These are phyloP conservation scores for Patella vulgata DNA, from an alignment of 1,140 invertebrate genomes.

Conservation along the genomic window DNA sequence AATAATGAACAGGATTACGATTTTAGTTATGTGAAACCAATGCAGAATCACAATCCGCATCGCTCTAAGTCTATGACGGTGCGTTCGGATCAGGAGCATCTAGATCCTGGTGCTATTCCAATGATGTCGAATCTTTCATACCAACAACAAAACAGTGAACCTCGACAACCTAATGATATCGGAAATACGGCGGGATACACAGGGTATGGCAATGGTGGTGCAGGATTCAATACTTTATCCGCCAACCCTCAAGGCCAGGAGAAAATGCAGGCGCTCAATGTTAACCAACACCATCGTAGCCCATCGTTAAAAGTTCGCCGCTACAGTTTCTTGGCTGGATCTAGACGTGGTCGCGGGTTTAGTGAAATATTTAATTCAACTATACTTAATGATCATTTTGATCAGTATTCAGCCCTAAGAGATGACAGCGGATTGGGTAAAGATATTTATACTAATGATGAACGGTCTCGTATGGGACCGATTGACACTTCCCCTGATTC, in stretches of 20 bases:
- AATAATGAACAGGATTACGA: constrained; percentile 55
- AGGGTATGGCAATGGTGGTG: background rate
- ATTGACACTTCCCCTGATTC: constrained; percentile 66
- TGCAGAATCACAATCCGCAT: constrained; percentile 57
- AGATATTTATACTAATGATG: constrained; percentile 40
- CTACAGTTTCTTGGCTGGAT: constrained; percentile 65
- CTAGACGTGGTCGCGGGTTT: constrained; percentile 53
- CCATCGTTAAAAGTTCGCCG: constrained; percentile 56
- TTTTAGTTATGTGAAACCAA: constrained; percentile 62
- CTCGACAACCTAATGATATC: constrained; percentile 16
- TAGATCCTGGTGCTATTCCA: constrained; percentile 15
- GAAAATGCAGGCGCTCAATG: constrained; percentile 14
- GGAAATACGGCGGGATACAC: constrained; percentile 1
- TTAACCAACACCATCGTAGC: constrained; percentile 45
- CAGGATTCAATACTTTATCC: too few species aligned
- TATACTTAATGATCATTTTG: constrained; percentile 77
- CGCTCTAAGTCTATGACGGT: constrained; percentile 53
- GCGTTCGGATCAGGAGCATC: constrained; percentile 20
- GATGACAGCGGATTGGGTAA: constrained; percentile 71
- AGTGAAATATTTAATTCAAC: constrained; percentile 63
- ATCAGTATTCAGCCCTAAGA: constrained; percentile 78
- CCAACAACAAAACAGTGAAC: constrained; percentile 7
- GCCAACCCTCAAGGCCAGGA: constrained; percentile 10
- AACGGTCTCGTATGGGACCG: constrained; percentile 28
- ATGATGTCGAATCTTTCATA: constrained; percentile 28